Evolutionary conservation across 2,113 vertebrate species (phyloP), one percentile per base, ranked within the genome.

Genomic region (Channa argus): DNA sequence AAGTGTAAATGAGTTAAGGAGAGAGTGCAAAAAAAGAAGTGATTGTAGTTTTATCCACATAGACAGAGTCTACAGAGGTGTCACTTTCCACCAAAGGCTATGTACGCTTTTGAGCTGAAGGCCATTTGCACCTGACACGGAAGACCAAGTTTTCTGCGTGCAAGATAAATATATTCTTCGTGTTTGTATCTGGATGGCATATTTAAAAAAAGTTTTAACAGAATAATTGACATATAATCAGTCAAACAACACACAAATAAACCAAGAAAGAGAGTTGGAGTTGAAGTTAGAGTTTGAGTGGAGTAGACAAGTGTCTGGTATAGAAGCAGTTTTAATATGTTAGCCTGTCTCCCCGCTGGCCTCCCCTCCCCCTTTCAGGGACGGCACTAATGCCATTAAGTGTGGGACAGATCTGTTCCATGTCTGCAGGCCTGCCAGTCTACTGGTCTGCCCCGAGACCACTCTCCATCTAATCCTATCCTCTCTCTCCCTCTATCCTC

Each of bases 361-460:
- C 63, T 82, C 87, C 89, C 89, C 88, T 91, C 91, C 91, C 86
- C 91, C 90, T 86, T 86, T 92, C 89, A 91, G 93, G 93, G 94
- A 95, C 93, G 91, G 90, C 91, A 93, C 93, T 95, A 95, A 95
- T 95, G 92, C 90, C 93, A 95, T 94, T 94, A 94, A 93, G 90
- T 92, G 91, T 92, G 93, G 94, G 94, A 94, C 94, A 94, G 94
- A 94, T 94, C 94, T 92, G 93, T 91, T 93, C 92, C 91, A 92
- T 93, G 94, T 95, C 94, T 94, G 92, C 92, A 91, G 91, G 90
- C 90, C 93, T 93, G 92, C 92, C 92, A 92, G 94, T 92, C 93
- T 92, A 88, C 93, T 91, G 90, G 93, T 93, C 93, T 94, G 92
- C 93, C 83, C 91, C 81, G 91, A 92, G 90, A 89, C 93, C 93